Conservation (phyloP, 1,140 invertebrate genomes). For the Macrotrachela quadricornifera region DNA sequence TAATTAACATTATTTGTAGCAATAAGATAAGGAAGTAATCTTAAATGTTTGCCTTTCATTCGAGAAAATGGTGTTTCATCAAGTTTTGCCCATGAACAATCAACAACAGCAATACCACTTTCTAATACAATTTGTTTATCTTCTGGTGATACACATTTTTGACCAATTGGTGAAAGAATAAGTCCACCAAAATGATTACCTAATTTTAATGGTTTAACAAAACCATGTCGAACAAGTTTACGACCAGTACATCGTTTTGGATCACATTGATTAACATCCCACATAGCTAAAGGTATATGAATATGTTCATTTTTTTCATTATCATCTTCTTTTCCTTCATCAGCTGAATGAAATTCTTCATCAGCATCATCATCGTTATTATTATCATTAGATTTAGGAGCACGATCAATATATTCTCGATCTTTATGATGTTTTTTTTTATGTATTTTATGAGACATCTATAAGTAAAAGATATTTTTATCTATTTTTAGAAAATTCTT, state of each 20-base stretch:
- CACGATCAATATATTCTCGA: too few species aligned
- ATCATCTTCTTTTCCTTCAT: too few species aligned
- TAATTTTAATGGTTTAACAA: slow-evolving; percentile 58
- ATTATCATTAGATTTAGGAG: background rate
- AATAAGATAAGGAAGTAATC: slow-evolving; percentile 77
- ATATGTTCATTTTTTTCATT: too few species aligned
- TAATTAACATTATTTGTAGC: slow-evolving; percentile 97
- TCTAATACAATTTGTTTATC: slow-evolving; percentile 48
- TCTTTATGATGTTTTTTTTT: too few species aligned
- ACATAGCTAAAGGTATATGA: slow-evolving; percentile 53
- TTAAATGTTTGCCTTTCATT: slow-evolving; percentile 62
- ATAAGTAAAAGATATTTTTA: too few species aligned
- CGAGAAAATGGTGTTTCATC: slow-evolving; percentile 67
- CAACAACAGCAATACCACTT: slow-evolving; percentile 77
- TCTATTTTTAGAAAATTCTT: too few species aligned
- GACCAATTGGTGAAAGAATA: slow-evolving; percentile 63
- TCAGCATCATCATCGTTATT: background rate
- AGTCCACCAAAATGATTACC: slow-evolving; percentile 62
- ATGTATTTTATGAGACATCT: too few species aligned
- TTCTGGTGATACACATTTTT: slow-evolving; percentile 36
- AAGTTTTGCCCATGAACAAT: slow-evolving; percentile 92
- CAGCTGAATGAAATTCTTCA: too few species aligned
- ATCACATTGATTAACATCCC: slow-evolving; percentile 89
- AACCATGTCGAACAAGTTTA: slow-evolving; percentile 56
- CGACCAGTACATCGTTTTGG: slow-evolving; percentile 81